Percentiles rank a stretch among this genome's conserved stretches.
These are phyloP conservation scores for Pelusios castaneus DNA, from an alignment of 2,113 vertebrate species.

Conservation along the genomic window DNA sequence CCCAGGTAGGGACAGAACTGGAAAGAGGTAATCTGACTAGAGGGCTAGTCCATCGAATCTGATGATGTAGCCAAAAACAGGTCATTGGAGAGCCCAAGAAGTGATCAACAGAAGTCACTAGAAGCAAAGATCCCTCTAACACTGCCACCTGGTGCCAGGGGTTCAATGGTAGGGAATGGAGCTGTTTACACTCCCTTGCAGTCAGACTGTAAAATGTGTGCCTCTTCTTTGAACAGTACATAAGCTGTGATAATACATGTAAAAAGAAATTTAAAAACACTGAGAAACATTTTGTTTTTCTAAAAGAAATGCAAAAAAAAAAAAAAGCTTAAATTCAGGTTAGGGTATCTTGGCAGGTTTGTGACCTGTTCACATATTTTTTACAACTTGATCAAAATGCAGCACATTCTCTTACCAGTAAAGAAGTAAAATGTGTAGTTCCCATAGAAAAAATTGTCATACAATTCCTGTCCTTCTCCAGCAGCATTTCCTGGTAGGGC, in stretches of 20 bases:
- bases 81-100: not conserved
- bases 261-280: not conserved
- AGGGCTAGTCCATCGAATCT: not conserved
- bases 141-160: not conserved
- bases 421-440: not conserved
- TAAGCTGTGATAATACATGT: not conserved
- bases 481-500: not conserved
- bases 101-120: not conserved
- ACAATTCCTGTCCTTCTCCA: fast-evolving
- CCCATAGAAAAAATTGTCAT: not conserved
- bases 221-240: not conserved
- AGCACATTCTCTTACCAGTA: not conserved
- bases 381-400: not conserved
- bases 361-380: not conserved
- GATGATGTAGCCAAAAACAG: not conserved
- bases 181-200: not conserved
- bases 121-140: not conserved
- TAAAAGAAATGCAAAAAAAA: not conserved
- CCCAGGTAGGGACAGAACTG: not conserved
- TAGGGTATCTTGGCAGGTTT: not conserved
- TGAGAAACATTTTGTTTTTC: not conserved
- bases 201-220: not conserved
- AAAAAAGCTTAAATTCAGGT: not conserved
- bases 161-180: not conserved
- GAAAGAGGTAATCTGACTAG: too few relatives aligned